These are phyloP conservation scores for Balearica regulorum DNA, from an alignment of 2,797 vertebrate species.

Conservation along the genomic window DNA sequence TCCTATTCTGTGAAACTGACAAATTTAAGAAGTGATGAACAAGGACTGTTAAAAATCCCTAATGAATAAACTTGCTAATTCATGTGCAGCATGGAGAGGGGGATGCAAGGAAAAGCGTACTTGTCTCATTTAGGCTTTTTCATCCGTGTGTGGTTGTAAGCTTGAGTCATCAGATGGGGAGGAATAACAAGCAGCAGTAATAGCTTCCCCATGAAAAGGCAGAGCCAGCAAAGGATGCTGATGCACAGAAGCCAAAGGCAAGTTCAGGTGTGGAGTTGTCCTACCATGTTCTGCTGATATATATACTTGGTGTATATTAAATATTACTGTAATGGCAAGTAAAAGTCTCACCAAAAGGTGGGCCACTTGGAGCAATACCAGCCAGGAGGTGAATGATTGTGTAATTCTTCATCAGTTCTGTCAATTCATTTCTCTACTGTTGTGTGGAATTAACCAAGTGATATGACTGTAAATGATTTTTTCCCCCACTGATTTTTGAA, in stretches of 20 bases:
- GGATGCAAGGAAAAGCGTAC: constrained; percentile 20
- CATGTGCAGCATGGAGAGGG: not conserved
- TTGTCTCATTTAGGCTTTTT: constrained; percentile 54
- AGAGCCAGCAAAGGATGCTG: not conserved
- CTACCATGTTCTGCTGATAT: not conserved
- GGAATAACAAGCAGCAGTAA: constrained; percentile 24
- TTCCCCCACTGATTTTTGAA: not conserved
- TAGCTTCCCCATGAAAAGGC: constrained; percentile 12
- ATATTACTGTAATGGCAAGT: not conserved
- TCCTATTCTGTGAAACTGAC: not conserved
- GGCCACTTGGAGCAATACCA: not conserved
- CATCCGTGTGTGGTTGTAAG: constrained; percentile 20
- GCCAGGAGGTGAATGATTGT: not conserved
- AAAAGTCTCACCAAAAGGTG: not conserved
- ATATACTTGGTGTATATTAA: not conserved
- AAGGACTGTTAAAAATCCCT: not conserved
- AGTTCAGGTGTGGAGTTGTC: not conserved
- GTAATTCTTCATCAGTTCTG: not conserved
- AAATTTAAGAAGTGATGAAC: not conserved
- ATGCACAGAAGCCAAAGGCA: not conserved
- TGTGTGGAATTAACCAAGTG: not conserved
- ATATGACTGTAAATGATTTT: not conserved
- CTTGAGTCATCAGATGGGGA: constrained; percentile 51
- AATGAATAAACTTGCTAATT: constrained; percentile 44
- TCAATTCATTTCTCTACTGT: not conserved